Base-by-base conservation (phyloP, 2,888 invertebrate species). In the Tenthredo mesomela region DNA sequence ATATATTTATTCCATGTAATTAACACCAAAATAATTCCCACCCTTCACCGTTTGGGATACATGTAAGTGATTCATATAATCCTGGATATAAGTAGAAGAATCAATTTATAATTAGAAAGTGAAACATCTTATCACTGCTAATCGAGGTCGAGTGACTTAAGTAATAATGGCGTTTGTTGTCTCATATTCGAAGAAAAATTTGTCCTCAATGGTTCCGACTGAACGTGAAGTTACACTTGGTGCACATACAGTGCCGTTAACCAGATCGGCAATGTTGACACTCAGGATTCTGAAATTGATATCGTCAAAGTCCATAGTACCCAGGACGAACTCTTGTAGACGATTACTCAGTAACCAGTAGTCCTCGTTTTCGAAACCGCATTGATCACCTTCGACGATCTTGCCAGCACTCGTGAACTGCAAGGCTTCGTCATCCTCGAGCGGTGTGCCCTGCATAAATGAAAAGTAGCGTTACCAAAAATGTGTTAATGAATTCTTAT, bases 221-320 rank as follows among this genome's bases (percentile, higher is more conserved):
- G 6, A 1, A 21, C 2, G 43, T 18, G 21, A 12, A 10, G 5
- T 1, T 18, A 6, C 47, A 54, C n/a, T n/a, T 25, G 73, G 73
- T 47, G 6, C 47, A 88, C 95, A 96, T 10, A 94, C 94, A 0
- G 95, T 95, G 73, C 94, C 94, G 18, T 91, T 91, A 58, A 95
- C 89, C 37, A 96, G 91, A 18, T 93, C 93, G 0, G 94, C 93
- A 15, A 95, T 93, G 87, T 94, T 94, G 84, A 94, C 95, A 1
- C 95, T 95, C 87, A 95, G 94, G 85, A 97, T 95, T 88, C 97
- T 95, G 89, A 95, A 97, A 91, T 97, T 97, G 0, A 95, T 90
- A 86, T 95, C 95, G 29, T 92, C 91, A 0, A 94, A 91, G 85
- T 94, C 94, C 6, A 96, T 88, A 0, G 94, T 94, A 5, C 95